Evolutionary conservation across 1,140 invertebrate species (phyloP), one percentile per base, ranked within the genome.

Genomic region (Rhizoglyphus robini): DNA sequence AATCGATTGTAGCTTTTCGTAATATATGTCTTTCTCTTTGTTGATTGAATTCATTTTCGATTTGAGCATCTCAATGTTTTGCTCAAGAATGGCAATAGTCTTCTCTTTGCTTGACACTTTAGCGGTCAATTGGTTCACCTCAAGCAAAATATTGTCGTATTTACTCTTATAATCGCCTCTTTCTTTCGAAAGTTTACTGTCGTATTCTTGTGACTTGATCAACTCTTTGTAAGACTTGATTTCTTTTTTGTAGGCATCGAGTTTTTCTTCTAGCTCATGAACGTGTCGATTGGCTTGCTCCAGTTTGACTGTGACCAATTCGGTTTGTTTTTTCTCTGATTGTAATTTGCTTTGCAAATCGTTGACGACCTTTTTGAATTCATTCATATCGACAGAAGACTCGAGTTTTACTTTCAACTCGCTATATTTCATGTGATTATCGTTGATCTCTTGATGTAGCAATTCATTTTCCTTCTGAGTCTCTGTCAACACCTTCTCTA

Each of bases 401-500:
- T 64, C 63, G 15, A 64, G 46, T 57, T 49, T 64, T 11, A 59
- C 23, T 34, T 67, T 67, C 11, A 67, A 32, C 25, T 65, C 46
- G 48, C 27, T 51, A 38, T 47, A 67, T 64, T 67, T 38, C 25
- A 63, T 31, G 31, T 63, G 60, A 11, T 64, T 67, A 31, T 49
- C 32, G 49, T 54, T 67, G 23, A 67, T 48, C 29, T 67, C 66
- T 36, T 67, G 61, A 34, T 58, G 59, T 1, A 67, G 15, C 32
- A 67, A 5, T 23, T 67, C 66, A 38, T 51, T 60, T 15, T 15
- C 13, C 29, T 60, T 60, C 2, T 60, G 15, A 15, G n/a, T 4
- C 15, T 60, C 58, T n/a, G 31, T 29, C 2, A 60, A 11, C 23
- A 23, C 36, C 2, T 15, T 1, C 29, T 60, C 58, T 27, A 60